These are phyloP conservation scores for Morelia viridis DNA, from an alignment of 2,797 vertebrate species.

Conservation along the genomic window DNA sequence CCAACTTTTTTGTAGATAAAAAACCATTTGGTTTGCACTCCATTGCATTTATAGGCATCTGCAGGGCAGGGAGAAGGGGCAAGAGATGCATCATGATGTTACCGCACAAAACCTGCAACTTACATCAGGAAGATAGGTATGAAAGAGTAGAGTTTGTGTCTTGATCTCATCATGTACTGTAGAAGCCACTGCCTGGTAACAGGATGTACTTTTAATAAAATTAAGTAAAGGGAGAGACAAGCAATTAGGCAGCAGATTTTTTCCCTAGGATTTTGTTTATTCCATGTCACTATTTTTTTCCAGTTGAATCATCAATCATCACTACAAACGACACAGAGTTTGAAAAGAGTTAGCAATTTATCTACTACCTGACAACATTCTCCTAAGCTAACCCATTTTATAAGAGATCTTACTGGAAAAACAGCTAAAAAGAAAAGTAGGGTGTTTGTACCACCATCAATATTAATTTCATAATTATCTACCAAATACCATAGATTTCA, in stretches of 20 bases:
- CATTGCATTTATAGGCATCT: background rate
- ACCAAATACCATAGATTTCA: background rate
- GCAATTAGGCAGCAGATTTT: background rate
- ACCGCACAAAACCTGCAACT: background rate
- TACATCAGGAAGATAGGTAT: background rate
- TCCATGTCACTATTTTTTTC: background rate
- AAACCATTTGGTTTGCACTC: background rate
- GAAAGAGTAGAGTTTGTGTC: background rate
- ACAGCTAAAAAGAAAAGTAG: background rate
- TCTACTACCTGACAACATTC: background rate
- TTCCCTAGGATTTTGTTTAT: background rate
- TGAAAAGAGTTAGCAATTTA: background rate
- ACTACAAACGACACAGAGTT: background rate
- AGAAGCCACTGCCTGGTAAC: background rate
- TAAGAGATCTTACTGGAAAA: background rate
- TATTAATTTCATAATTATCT: background rate
- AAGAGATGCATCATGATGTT: background rate
- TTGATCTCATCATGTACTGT: background rate
- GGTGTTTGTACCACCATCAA: background rate
- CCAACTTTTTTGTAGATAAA: conserved; percentile 10
- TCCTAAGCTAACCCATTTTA: background rate
- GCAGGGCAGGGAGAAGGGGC: background rate
- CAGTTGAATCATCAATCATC: background rate
- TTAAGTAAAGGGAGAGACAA: background rate
- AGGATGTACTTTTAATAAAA: background rate